A percentile compares a stretch with the other conserved stretches of the same genome.
Evolutionary conservation across 30 jellyfish, hydroid and myxozoan genomes (phyloP).

Genomic region (Cassiopea xamachana): DNA sequence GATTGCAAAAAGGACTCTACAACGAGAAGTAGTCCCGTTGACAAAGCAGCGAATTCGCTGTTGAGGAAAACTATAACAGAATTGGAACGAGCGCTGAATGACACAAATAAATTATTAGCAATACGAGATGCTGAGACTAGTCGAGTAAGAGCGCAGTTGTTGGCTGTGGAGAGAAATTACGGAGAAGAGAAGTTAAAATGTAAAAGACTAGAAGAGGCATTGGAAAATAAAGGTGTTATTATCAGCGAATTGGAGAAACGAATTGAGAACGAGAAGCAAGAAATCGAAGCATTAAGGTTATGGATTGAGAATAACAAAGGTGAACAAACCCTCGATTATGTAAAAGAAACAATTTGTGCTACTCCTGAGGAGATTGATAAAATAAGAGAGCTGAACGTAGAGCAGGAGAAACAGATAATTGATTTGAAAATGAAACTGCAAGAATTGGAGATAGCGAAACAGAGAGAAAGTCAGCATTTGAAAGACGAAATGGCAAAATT

Average conservation of each 20-base stretch:
- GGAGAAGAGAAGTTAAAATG: conserved; percentile 47
- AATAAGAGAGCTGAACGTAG: conserved; percentile 33
- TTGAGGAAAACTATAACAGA: conserved; percentile 79
- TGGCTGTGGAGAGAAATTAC: conserved; percentile 16
- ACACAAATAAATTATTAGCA: conserved; percentile 65
- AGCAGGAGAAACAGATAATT: conserved; percentile 47
- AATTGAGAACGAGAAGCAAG: conserved; percentile 29
- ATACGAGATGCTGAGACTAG: conserved; percentile 75
- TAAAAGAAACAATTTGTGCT: conserved; percentile 48
- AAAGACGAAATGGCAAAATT: conserved; percentile 1
- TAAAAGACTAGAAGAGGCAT: conserved; percentile 14
- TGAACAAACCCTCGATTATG: conserved; percentile 15
- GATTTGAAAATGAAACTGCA: conserved; percentile 28
- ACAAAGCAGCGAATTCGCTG: conserved; percentile 59
- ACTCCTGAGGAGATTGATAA: conserved; percentile 56
- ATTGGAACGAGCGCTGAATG: conserved; percentile 83
- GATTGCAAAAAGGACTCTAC: neutral
- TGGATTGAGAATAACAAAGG: conserved; percentile 63
- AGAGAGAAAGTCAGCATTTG: neutral
- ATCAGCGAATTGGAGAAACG: conserved; percentile 38
- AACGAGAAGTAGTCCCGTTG: neutral
- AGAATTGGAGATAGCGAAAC: conserved; percentile 10
- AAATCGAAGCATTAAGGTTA: conserved; percentile 6
- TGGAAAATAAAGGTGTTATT: conserved; percentile 30
- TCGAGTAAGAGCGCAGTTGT: conserved; percentile 60